Evolutionary conservation across 2,113 vertebrate genomes (phyloP).

Genomic region (Nesogale talazaci): DNA sequence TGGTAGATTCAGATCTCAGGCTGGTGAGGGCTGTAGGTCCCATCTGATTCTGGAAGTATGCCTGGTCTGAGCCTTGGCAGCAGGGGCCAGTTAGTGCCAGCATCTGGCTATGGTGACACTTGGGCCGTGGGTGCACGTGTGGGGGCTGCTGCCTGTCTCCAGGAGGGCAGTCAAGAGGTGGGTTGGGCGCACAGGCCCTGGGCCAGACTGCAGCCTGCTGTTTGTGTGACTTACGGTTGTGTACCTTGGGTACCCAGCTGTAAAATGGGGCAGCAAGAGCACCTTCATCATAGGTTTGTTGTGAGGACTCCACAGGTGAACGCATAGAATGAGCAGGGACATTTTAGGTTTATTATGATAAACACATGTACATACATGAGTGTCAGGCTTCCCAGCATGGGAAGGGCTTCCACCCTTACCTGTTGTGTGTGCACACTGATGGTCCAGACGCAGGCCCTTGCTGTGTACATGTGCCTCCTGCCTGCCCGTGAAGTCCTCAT

Average conservation of each 20-base stretch:
- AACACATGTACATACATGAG: accelerated
- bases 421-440: not conserved
- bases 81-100: not conserved
- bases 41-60: not conserved
- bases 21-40: too few relatives aligned
- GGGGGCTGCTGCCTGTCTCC: not conserved
- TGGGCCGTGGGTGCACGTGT: accelerated
- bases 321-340: not conserved
- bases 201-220: not conserved
- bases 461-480: not conserved
- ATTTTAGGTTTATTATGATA: not conserved
- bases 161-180: accelerated
- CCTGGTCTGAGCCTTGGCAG: not conserved
- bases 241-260: not conserved
- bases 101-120: not conserved
- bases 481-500: not conserved
- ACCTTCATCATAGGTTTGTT: not conserved
- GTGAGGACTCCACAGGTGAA: not conserved
- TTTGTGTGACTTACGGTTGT: not conserved
- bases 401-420: not conserved
- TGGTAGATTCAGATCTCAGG: too few relatives aligned
- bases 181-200: not conserved
- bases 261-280: not conserved
- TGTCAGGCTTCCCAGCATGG: not conserved
- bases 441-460: not conserved